These are phyloP conservation scores for Pteronotus mesoamericanus DNA, from an alignment of 2,797 vertebrate genomes.

Conservation along the genomic window DNA sequence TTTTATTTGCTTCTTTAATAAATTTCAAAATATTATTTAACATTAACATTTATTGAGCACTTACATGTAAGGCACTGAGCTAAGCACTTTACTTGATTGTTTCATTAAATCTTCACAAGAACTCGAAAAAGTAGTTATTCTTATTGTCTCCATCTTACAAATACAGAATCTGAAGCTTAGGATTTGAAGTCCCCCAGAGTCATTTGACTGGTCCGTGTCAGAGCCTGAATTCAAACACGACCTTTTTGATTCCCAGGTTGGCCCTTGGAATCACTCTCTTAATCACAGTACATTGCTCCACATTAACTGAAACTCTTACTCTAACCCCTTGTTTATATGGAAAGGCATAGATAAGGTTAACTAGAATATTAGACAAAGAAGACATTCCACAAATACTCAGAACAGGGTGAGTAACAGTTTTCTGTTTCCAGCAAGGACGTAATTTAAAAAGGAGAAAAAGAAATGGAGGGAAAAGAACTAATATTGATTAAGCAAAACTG, in stretches of 20 bases:
- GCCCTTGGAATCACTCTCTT: neutral
- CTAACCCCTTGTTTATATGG: neutral
- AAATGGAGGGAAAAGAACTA: neutral
- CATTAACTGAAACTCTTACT: neutral
- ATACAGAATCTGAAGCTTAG: neutral
- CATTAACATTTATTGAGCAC: neutral
- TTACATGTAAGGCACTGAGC: neutral
- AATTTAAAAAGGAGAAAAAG: neutral
- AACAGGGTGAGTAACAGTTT: neutral
- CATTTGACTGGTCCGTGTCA: neutral
- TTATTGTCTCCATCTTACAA: neutral
- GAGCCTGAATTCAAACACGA: neutral
- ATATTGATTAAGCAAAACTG: neutral
- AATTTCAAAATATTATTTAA: neutral
- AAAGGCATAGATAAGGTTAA: neutral
- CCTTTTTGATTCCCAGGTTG: neutral
- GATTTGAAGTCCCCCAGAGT: neutral
- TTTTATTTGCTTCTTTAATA: neutral
- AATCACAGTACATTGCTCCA: neutral
- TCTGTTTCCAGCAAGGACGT: neutral
- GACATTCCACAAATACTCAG: neutral
- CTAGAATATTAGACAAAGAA: neutral
- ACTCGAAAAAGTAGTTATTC: neutral
- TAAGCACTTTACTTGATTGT: neutral
- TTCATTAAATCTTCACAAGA: neutral